Evolutionary conservation across 2,113 vertebrate species (phyloP).

Genomic region (Crotalus tigris): DNA sequence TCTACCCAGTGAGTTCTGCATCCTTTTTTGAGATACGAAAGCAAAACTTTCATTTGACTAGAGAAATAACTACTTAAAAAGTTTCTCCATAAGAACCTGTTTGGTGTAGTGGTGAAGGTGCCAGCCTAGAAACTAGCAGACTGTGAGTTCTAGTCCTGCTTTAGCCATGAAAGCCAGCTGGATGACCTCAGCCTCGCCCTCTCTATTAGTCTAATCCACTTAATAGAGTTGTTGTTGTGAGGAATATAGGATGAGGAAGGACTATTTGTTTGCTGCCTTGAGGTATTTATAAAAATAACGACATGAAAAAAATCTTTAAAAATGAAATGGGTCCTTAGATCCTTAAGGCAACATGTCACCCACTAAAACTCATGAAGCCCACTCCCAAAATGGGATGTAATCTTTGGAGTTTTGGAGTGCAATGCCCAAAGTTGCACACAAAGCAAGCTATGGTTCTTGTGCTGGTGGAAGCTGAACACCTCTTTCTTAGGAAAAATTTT

Average conservation of each 20-base stretch:
- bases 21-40: background rate
- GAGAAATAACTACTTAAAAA: background rate
- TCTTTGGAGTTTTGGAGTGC: background rate
- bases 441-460: background rate
- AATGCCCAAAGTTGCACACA: background rate
- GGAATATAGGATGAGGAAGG: background rate
- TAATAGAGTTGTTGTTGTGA: background rate
- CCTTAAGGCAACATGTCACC: background rate
- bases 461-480: background rate
- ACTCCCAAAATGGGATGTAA: background rate
- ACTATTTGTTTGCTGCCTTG: background rate
- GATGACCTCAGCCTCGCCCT: background rate
- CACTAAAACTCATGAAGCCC: background rate
- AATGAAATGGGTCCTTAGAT: background rate
- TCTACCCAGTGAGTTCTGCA: background rate
- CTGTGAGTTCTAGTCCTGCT: background rate
- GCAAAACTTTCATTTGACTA: background rate
- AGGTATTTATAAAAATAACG: background rate
- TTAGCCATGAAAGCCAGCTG: background rate
- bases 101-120: background rate
- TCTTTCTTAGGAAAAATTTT: background rate
- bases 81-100: background rate
- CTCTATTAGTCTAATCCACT: background rate
- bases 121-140: background rate
- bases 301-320: background rate